Base-by-base conservation (phyloP, 2,888 invertebrate genomes). In the Dilophus febrilis region DNA sequence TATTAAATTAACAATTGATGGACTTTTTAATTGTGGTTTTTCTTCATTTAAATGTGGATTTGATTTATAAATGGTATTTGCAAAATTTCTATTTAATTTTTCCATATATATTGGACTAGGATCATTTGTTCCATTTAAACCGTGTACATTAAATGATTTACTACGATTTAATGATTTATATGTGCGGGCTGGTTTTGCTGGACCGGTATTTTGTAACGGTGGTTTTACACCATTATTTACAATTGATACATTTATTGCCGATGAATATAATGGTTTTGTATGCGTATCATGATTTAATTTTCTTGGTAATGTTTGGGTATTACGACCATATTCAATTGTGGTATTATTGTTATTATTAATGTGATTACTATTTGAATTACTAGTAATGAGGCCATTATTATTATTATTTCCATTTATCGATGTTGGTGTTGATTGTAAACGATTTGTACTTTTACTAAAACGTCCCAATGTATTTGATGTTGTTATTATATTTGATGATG, bases 141-240 rank as follows among this genome's bases (percentile, higher is more conserved):
- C 77, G 51, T 84, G 80, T 49, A 83, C 78, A 67, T 83, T 85
- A 65, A 86, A 83, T 58, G 85, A 85, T 62, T 86, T 83, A 61
- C 85, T 85, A 43, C 86, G 69, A 44, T 78, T 74, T 32, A 86
- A 64, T 17, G 80, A 74, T 54, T 78, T 78, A 61, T 82, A 82
- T 32, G 81, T 77, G 49, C 84, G 67, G 27, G 82, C 83, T 8
- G 85, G 85, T 55, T 85, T 85, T 0, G 74, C 74, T 0, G 82
- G 82, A 6, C 76, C 77, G 17, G 44, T 41, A 12, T 35, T 66
- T 64, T 45, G 64, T 63, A 16, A 65, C 64, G 61, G 65, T 65
- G 43, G 63, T 52, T 53, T 68, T 61, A 32, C 44, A n/a, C n/a
- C n/a, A 56, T 65, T 62, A 50, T 71, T 72, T 43, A 68, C 69